Conservation (phyloP, 2,888 invertebrate species). For the Drosophila bunnanda region DNA sequence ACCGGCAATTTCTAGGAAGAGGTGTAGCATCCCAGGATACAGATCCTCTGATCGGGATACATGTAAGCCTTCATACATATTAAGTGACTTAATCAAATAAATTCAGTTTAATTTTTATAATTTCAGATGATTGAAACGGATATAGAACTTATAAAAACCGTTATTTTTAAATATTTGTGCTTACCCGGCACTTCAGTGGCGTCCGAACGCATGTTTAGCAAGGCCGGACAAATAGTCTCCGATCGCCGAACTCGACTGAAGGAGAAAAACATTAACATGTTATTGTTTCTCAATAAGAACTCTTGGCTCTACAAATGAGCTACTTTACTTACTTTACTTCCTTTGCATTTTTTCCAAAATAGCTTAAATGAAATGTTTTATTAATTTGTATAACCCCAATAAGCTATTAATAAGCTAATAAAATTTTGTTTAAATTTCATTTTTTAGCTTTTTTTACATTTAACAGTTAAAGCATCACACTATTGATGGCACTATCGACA, state of each 20-base stretch:
- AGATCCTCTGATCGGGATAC: no score
- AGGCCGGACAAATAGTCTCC: slow-evolving; percentile 10
- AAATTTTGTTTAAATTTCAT: no score
- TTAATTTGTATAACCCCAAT: no score
- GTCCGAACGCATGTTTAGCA: slow-evolving; percentile 6
- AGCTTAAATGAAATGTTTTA: no score
- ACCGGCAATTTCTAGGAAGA: no score
- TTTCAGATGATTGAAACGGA: slow-evolving; percentile 7
- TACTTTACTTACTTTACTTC: not conserved
- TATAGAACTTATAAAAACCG: no score
- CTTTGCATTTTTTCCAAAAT: no score
- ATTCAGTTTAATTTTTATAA: slow-evolving; percentile 7
- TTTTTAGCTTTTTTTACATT: not conserved
- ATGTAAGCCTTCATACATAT: slow-evolving; percentile 7
- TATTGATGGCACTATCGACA: no score
- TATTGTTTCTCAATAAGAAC: slow-evolving; percentile 1
- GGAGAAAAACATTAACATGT: not conserved
- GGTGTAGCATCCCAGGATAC: no score
- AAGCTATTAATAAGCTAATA: no score
- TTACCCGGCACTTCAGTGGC: slow-evolving; percentile 8
- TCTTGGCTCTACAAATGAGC: not conserved
- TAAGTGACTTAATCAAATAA: not conserved
- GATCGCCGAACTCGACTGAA: not conserved
- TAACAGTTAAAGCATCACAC: not conserved
- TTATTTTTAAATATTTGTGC: slow-evolving; percentile 4